phyloP scores from a whole-genome alignment of 1,140 invertebrate genomes.

The Pentalonia nigronervosa region DNA sequence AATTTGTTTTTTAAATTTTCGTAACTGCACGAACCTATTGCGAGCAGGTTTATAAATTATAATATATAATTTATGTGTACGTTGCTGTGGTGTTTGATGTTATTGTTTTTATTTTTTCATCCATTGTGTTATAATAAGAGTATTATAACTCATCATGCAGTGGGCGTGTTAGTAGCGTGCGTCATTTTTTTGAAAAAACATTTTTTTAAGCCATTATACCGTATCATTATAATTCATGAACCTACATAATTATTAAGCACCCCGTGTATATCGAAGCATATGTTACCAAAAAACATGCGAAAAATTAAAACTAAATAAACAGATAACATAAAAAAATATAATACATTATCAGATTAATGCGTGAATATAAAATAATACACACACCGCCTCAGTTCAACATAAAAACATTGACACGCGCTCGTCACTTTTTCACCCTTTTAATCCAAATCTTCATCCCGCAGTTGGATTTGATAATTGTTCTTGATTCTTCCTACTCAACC shows the following conservation, averaged over 20 bases:
- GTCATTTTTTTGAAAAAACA: conserved; percentile 10
- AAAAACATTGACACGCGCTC: neutral
- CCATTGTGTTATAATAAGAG: neutral
- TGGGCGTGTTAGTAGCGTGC: neutral
- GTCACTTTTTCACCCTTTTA: neutral
- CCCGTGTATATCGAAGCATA: neutral
- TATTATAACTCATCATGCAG: neutral
- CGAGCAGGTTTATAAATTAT: neutral
- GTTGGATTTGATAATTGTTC: neutral
- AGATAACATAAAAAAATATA: neutral
- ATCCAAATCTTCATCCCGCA: neutral
- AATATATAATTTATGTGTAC: neutral
- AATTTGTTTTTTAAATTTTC: neutral
- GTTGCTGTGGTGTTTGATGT: neutral
- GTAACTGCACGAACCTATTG: neutral
- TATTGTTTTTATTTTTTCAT: conserved; percentile 21
- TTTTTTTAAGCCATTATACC: neutral
- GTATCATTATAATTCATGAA: conserved; percentile 18
- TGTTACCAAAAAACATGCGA: neutral
- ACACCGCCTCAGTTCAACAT: neutral
- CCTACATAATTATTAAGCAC: neutral
- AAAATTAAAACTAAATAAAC: neutral
- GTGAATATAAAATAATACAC: neutral
- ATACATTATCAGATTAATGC: neutral
- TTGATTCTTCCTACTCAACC: neutral